A percentile compares a stretch with the other conserved stretches of the same genome.
phyloP scores from a whole-genome alignment of 2,888 invertebrate genomes.

The Agriotes lineatus region DNA sequence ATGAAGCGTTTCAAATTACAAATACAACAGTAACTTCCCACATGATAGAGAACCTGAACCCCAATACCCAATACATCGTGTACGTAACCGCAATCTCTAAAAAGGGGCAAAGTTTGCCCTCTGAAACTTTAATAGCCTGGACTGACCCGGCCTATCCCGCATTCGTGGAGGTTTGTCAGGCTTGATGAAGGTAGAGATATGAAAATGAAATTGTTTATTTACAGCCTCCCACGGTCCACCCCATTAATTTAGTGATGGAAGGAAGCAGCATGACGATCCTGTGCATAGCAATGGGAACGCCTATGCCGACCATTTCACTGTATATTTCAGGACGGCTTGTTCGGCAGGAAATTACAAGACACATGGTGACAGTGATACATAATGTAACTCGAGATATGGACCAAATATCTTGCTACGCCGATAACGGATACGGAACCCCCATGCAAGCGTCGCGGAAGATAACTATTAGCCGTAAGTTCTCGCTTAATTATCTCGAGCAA shows the following conservation, averaged over 20 bases:
- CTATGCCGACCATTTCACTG: conserved; percentile 85
- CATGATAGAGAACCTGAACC: conserved; percentile 78
- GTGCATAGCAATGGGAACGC: conserved; percentile 88
- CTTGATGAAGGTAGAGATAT: neutral
- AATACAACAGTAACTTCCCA: conserved; percentile 79
- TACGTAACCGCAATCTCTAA: conserved; percentile 80
- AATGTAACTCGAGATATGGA: conserved; percentile 89
- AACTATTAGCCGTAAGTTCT: conserved; percentile 82
- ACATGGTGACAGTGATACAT: conserved; percentile 89
- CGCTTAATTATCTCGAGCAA: neutral
- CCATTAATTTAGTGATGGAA: conserved; percentile 85
- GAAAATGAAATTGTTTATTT: neutral
- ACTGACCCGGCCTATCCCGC: conserved; percentile 90
- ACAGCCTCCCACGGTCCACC: conserved; percentile 86
- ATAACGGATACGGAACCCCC: conserved; percentile 89
- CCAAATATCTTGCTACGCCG: conserved; percentile 88
- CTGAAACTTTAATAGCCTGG: conserved; percentile 87
- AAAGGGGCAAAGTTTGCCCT: conserved; percentile 80
- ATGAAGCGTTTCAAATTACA: conserved; percentile 72
- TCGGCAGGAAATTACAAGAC: conserved; percentile 84
- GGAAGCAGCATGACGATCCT: conserved; percentile 89
- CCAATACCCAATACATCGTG: conserved; percentile 86
- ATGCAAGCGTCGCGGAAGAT: conserved; percentile 87
- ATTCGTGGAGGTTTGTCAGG: conserved; percentile 79
- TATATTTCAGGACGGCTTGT: conserved; percentile 85